A percentile compares a stretch with the other conserved stretches of the same genome.
These are phyloP conservation scores for Bufo bufo DNA, from an alignment of 2,113 vertebrate genomes.

Conservation along the genomic window DNA sequence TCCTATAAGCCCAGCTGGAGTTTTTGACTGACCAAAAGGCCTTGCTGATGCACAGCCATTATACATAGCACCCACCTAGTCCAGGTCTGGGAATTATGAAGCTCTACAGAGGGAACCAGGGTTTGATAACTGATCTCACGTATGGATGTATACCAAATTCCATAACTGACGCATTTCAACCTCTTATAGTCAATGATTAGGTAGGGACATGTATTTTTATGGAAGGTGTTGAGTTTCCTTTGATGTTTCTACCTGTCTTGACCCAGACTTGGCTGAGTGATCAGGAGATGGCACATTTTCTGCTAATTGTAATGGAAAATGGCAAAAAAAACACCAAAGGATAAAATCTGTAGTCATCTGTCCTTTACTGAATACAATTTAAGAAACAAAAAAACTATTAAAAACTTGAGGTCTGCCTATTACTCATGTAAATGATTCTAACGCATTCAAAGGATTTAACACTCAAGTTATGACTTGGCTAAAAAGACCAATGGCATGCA, in stretches of 20 bases:
- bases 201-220: too few relatives aligned
- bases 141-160: too few relatives aligned
- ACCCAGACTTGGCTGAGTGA: background rate
- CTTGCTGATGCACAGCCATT: too few relatives aligned
- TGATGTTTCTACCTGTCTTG: background rate
- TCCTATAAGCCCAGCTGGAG: too few relatives aligned
- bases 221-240: background rate
- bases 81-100: too few relatives aligned
- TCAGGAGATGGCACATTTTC: background rate
- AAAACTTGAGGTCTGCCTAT: background rate
- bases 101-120: too few relatives aligned
- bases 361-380: background rate
- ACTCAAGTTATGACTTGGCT: background rate
- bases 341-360: background rate
- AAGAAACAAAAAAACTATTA: background rate
- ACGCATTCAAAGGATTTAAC: background rate
- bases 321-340: background rate
- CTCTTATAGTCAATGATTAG: too few relatives aligned
- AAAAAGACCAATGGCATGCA: background rate
- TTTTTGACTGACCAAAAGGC: too few relatives aligned
- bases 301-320: background rate
- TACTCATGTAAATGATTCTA: background rate
- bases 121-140: too few relatives aligned
- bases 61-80: too few relatives aligned
- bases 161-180: too few relatives aligned